Percentiles rank a stretch among this genome's conserved stretches.
phyloP scores from a whole-genome alignment of 2,113 vertebrate species.

The Ailuropoda melanoleuca region DNA sequence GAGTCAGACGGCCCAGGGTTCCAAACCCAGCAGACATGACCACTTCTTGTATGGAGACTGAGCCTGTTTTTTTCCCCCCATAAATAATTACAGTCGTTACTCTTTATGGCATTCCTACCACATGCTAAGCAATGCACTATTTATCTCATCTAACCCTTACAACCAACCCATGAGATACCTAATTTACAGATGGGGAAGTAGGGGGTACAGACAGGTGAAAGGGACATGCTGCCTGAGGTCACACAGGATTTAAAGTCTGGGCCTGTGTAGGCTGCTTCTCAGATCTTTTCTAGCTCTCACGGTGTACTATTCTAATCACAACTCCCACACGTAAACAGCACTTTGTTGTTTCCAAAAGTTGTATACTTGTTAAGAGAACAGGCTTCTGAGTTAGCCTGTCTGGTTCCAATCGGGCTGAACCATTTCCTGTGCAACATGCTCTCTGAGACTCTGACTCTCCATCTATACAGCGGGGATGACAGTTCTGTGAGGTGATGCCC shows the following conservation, averaged over 20 bases:
- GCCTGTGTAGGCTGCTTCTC: background rate
- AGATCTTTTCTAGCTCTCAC: background rate
- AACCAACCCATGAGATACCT: background rate
- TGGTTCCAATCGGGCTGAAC: background rate
- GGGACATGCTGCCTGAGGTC: background rate
- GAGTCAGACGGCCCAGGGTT: background rate
- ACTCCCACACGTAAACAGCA: background rate
- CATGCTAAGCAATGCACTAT: background rate
- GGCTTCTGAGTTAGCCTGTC: background rate
- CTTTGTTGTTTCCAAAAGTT: background rate
- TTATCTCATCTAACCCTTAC: background rate
- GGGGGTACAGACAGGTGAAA: background rate
- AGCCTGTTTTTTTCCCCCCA: background rate
- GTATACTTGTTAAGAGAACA: background rate
- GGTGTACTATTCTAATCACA: background rate
- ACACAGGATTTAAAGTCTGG: background rate
- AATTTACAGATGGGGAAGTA: background rate
- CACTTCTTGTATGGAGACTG: background rate
- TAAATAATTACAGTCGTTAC: background rate
- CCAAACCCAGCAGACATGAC: background rate
- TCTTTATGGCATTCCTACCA: background rate
- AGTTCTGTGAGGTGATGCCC: background rate
- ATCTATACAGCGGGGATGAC: accelerated
- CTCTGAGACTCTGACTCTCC: background rate
- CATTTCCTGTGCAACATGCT: background rate